These are phyloP conservation scores for Drosophila subquinaria DNA, from an alignment of 2,888 invertebrate species.

Conservation along the genomic window DNA sequence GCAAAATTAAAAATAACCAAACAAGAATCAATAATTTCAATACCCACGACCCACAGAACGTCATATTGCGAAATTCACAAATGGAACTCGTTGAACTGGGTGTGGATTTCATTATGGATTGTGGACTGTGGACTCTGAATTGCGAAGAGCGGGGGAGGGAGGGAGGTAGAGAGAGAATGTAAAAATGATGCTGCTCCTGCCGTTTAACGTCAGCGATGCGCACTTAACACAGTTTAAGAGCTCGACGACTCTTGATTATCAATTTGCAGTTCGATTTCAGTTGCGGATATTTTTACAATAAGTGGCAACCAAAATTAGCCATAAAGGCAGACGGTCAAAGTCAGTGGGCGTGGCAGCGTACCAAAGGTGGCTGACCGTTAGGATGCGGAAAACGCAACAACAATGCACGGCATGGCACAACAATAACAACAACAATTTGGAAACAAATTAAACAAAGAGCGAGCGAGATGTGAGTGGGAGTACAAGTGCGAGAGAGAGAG, in stretches of 20 bases:
- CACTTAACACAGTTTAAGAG: conserved; percentile 63
- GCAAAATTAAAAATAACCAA: conserved; percentile 49
- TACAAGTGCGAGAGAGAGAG: not conserved
- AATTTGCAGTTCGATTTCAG: conserved; percentile 44
- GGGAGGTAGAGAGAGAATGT: not conserved
- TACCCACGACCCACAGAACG: conserved; percentile 61
- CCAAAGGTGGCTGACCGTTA: conserved; percentile 67
- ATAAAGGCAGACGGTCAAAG: conserved; percentile 51
- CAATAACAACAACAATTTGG: conserved; percentile 27
- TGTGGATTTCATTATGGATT: conserved; percentile 18
- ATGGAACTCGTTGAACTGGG: conserved; percentile 20
- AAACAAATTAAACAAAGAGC: conserved; percentile 42
- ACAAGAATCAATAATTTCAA: conserved; percentile 29
- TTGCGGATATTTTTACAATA: conserved; percentile 44
- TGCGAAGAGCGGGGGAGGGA: not conserved
- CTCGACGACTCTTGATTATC: conserved; percentile 24
- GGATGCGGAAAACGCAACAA: conserved; percentile 64
- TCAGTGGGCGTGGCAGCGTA: conserved; percentile 55
- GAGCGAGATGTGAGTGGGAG: conserved; percentile 10
- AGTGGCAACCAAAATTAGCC: conserved; percentile 39
- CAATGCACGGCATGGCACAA: conserved; percentile 20
- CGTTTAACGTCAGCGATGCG: conserved; percentile 36
- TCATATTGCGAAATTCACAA: conserved; percentile 47
- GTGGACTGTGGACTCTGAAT: not conserved
- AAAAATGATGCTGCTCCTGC: conserved; percentile 4